A percentile compares a stretch with the other conserved stretches of the same genome.
phyloP scores from a whole-genome alignment of 2,888 invertebrate species.

The Drosophila yooni region DNA sequence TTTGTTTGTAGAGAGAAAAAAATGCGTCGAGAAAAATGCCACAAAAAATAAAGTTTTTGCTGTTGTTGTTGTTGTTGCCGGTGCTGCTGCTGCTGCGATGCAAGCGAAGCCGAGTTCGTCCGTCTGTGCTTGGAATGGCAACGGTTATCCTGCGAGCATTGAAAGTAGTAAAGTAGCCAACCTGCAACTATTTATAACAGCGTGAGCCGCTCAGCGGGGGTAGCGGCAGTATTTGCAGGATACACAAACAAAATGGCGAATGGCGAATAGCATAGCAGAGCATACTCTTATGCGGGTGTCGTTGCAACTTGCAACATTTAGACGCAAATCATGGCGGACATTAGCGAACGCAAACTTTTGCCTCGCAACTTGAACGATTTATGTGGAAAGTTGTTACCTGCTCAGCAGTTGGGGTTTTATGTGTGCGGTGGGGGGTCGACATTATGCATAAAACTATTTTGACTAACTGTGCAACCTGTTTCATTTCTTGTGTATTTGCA shows the following conservation, averaged over 20 bases:
- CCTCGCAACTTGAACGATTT: slow-evolving; percentile 67
- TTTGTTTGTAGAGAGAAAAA: slow-evolving; percentile 72
- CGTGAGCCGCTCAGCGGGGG: slow-evolving; percentile 47
- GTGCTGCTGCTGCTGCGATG: slow-evolving; percentile 32
- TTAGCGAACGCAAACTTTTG: slow-evolving; percentile 75
- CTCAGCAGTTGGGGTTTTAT: background rate
- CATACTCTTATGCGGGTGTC: slow-evolving; percentile 72
- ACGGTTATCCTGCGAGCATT: slow-evolving; percentile 32
- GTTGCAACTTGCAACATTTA: slow-evolving; percentile 73
- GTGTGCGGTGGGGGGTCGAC: slow-evolving; percentile 8
- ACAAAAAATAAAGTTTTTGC: slow-evolving; percentile 64
- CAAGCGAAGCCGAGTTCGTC: slow-evolving; percentile 39
- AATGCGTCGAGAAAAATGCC: slow-evolving; percentile 62
- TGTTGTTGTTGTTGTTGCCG: slow-evolving; percentile 20
- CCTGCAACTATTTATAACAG: slow-evolving; percentile 72
- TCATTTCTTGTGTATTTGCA: slow-evolving; percentile 86
- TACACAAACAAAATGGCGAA: slow-evolving; percentile 24
- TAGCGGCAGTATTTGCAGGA: background rate
- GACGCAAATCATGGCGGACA: slow-evolving; percentile 81
- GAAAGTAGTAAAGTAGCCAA: slow-evolving; percentile 62
- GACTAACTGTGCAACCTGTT: slow-evolving; percentile 54
- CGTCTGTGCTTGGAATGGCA: slow-evolving; percentile 40
- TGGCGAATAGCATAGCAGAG: slow-evolving; percentile 33
- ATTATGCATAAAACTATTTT: slow-evolving; percentile 54
- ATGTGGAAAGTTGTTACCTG: slow-evolving; percentile 71